These are phyloP conservation scores for Leptinotarsa peninsularis DNA, from an alignment of 2,888 invertebrate species.

Conservation along the genomic window DNA sequence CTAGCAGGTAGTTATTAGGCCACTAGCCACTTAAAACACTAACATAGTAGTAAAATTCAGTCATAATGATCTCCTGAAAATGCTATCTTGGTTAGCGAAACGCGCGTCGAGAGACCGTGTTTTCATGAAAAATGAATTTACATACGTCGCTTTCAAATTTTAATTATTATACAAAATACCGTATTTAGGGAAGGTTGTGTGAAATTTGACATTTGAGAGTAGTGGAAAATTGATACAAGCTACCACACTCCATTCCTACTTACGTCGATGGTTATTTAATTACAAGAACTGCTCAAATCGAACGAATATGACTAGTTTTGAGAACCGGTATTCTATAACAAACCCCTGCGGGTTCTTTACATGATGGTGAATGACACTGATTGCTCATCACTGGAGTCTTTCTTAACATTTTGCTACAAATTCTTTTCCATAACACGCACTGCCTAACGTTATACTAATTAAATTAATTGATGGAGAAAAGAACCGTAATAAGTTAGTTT, in stretches of 20 bases:
- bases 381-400: constrained; percentile 45
- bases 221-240: not conserved
- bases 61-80: too few relatives aligned
- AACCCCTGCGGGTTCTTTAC: constrained; percentile 46
- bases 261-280: constrained; percentile 33
- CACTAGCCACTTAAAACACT: too few relatives aligned
- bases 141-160: too few relatives aligned
- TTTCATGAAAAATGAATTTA: too few relatives aligned
- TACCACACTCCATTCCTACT: not conserved
- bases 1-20: too few relatives aligned
- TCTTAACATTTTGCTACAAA: constrained; percentile 23
- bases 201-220: too few relatives aligned
- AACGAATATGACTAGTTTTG: constrained; percentile 26
- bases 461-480: constrained; percentile 18
- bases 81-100: too few relatives aligned
- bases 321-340: constrained; percentile 51
- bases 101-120: too few relatives aligned
- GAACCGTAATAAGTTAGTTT: constrained; percentile 6
- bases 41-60: too few relatives aligned
- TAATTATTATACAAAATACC: too few relatives aligned
- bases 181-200: too few relatives aligned
- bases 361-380: constrained; percentile 51
- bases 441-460: constrained; percentile 12
- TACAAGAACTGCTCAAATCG: constrained; percentile 37
- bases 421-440: constrained; percentile 24